phyloP scores from a whole-genome alignment of 2,113 vertebrate species.

The Tragulus kanchil region DNA sequence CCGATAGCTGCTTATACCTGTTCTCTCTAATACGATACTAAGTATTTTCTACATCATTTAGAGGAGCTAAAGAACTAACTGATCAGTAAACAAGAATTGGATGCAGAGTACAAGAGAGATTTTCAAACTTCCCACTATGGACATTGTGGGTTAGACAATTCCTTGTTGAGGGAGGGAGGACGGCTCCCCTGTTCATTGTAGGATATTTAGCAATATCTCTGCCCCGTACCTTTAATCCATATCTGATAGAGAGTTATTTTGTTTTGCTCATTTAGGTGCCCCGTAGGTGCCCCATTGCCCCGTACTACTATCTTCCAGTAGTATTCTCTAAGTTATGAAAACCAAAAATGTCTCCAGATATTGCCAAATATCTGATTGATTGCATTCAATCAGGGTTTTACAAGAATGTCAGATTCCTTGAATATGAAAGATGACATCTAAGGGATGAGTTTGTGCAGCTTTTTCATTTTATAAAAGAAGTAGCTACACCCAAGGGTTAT shows the following conservation, averaged over 20 bases:
- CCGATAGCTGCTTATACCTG: neutral
- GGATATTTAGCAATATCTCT: neutral
- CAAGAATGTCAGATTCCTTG: neutral
- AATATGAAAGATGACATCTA: neutral
- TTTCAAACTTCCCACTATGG: neutral
- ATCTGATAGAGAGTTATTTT: too few relatives aligned
- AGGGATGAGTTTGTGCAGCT: neutral
- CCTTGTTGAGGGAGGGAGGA: fast-evolving
- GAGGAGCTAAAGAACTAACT: neutral
- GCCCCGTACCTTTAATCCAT: neutral
- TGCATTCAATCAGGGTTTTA: neutral
- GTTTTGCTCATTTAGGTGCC: too few relatives aligned
- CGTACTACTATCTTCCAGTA: neutral
- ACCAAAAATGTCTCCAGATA: neutral
- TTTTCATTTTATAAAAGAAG: conserved; percentile 33
- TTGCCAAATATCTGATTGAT: too few relatives aligned
- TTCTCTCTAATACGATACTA: neutral
- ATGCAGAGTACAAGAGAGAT: neutral
- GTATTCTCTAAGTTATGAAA: neutral
- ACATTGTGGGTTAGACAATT: neutral
- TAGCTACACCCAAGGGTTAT: neutral
- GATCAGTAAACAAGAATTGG: neutral
- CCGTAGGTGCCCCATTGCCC: too few relatives aligned
- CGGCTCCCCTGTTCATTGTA: neutral
- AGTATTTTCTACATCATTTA: neutral